Percentiles rank a stretch among this genome's conserved stretches.
Conservation (phyloP, 2,113 vertebrate species). For the Lagopus muta region DNA sequence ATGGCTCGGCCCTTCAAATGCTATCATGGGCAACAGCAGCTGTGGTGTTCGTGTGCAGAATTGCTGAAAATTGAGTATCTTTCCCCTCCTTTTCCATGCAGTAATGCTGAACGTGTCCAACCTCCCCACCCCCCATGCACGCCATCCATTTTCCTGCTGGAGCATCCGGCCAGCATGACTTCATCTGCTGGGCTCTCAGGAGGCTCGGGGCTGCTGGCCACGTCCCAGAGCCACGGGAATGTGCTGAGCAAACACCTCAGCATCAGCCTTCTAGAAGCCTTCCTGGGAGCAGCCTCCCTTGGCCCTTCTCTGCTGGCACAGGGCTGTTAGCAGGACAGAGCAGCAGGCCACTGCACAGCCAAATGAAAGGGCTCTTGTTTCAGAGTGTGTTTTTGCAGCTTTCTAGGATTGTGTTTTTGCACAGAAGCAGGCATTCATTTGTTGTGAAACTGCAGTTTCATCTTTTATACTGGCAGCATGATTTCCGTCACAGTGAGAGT, state of each 20-base stretch:
- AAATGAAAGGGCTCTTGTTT: conserved; percentile 51
- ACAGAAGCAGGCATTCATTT: background rate
- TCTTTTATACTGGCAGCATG: background rate
- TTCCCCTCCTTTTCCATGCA: background rate
- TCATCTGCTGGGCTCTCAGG: conserved; percentile 43
- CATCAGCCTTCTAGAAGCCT: background rate
- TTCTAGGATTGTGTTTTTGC: background rate
- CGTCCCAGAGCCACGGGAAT: conserved; percentile 23
- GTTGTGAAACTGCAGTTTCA: background rate
- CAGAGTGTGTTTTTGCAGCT: background rate
- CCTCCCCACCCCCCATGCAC: too few species aligned
- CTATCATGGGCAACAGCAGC: background rate
- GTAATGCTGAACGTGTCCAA: background rate
- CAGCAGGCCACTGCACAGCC: background rate
- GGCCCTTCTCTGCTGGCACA: conserved; percentile 3
- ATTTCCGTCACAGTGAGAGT: background rate
- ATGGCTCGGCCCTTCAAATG: background rate
- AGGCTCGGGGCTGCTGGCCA: conserved; percentile 47
- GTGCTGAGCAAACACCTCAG: conserved; percentile 29
- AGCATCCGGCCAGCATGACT: conserved; percentile 24
- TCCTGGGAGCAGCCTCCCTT: background rate
- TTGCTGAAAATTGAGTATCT: background rate
- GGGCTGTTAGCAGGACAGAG: conserved; percentile 19
- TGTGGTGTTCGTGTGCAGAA: background rate
- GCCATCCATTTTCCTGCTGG: background rate